Evolutionary conservation across 2,797 vertebrate genomes (phyloP).

Genomic region (Gambusia yucatana): DNA sequence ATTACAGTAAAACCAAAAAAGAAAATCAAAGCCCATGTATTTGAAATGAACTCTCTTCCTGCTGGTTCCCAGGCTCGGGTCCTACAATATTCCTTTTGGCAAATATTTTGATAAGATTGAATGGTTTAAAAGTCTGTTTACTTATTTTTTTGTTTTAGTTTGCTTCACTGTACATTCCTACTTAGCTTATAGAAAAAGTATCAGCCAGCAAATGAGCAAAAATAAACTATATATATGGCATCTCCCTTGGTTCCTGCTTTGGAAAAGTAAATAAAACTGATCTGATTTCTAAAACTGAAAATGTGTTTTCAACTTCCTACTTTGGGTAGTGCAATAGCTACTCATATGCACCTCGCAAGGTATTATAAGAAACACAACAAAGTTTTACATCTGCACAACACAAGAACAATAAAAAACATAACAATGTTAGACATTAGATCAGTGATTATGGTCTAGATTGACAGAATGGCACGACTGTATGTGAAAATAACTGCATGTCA

Average conservation of each 20-base stretch:
- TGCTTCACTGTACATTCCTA: no score
- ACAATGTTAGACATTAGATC: background rate
- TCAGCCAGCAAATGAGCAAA: no score
- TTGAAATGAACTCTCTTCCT: no score
- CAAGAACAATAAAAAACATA: background rate
- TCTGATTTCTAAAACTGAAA: background rate
- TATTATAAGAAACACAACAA: background rate
- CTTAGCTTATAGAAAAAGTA: no score
- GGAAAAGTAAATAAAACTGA: background rate
- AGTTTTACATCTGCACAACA: background rate
- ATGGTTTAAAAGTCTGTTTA: no score
- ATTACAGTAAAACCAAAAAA: no score
- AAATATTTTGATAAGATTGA: no score
- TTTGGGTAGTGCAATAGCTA: background rate
- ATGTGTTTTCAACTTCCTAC: background rate
- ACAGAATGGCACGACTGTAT: slow-evolving; percentile 1
- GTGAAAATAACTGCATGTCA: slow-evolving; percentile 7
- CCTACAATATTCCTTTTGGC: no score
- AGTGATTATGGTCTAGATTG: background rate
- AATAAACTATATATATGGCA: no score
- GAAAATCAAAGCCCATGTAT: no score
- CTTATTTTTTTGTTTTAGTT: no score
- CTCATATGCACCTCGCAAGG: background rate
- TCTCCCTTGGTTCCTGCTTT: background rate
- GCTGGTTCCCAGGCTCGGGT: no score